These are phyloP conservation scores for Eurystomus glaucurus DNA, from an alignment of 2,797 vertebrate species.

Conservation along the genomic window DNA sequence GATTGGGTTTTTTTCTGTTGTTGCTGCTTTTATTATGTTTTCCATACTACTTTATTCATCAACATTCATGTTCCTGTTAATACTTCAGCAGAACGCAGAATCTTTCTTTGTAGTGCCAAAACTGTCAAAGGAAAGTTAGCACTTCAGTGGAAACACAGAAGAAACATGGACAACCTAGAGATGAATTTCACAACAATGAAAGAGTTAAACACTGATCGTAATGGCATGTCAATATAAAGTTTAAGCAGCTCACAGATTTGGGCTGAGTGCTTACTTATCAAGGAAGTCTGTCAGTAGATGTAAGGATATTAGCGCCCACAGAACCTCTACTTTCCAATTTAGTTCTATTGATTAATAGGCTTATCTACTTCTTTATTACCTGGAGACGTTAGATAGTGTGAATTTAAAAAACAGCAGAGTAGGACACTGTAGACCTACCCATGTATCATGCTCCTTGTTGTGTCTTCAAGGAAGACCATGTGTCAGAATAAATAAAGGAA, in stretches of 20 bases:
- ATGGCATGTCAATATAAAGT: not conserved
- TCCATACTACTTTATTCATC: not conserved
- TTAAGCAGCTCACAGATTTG: not conserved
- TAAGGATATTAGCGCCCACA: slow-evolving; percentile 35
- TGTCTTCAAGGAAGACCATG: not conserved
- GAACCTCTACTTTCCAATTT: slow-evolving; percentile 43
- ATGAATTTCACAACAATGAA: not conserved
- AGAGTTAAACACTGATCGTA: not conserved
- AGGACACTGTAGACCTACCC: not conserved
- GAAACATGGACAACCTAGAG: not conserved
- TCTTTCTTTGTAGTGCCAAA: not conserved
- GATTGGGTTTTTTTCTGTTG: not conserved
- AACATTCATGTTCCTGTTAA: not conserved
- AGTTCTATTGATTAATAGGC: slow-evolving; percentile 56
- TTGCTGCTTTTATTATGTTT: not conserved
- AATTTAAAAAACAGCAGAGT: not conserved
- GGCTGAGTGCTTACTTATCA: slow-evolving; percentile 8
- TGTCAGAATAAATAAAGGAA: slow-evolving; percentile 20
- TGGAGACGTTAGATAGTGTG: slow-evolving; percentile 36
- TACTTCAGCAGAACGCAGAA: not conserved
- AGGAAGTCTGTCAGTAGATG: not conserved
- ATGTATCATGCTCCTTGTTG: not conserved
- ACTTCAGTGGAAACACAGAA: not conserved
- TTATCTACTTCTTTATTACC: slow-evolving; percentile 54
- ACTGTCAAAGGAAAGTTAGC: not conserved